phyloP scores from a whole-genome alignment of 2,888 invertebrate species.

The Aphelenchoides bicaudatus region DNA sequence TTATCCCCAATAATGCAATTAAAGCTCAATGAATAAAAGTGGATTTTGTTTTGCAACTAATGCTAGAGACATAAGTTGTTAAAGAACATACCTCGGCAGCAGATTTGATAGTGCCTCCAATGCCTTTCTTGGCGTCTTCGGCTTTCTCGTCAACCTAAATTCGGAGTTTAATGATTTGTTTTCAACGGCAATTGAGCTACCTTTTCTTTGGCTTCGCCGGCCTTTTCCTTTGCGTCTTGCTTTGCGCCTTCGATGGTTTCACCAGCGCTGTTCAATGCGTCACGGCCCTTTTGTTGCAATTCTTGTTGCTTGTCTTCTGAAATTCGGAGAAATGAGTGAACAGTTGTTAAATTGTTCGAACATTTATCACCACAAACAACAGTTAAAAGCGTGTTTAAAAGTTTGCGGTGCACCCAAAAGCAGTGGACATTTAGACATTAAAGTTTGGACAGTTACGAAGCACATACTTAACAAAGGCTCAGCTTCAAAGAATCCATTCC shows the following conservation, averaged over 20 bases:
- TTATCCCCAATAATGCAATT: too few relatives aligned
- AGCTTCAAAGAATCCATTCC: neutral
- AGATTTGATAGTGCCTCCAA: too few relatives aligned
- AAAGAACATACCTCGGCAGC: too few relatives aligned
- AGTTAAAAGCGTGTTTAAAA: neutral
- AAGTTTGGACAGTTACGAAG: neutral
- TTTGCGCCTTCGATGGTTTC: constrained; percentile 12
- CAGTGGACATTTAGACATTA: neutral
- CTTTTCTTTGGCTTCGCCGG: constrained; percentile 6
- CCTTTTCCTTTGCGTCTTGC: neutral
- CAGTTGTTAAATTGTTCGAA: too few relatives aligned
- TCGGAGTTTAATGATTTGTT: neutral
- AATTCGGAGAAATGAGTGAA: too few relatives aligned
- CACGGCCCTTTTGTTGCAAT: constrained; percentile 1
- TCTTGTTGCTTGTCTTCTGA: constrained; percentile 8
- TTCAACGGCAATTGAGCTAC: neutral
- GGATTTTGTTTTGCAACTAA: too few relatives aligned
- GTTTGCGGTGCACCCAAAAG: too few relatives aligned
- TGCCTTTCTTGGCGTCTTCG: constrained; percentile 13
- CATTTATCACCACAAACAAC: too few relatives aligned
- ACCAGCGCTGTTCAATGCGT: constrained; percentile 13
- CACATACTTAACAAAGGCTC: neutral
- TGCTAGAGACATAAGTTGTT: too few relatives aligned
- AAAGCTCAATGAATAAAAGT: too few relatives aligned
- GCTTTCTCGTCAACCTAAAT: constrained; percentile 1